phyloP scores from a whole-genome alignment of 2,888 invertebrate genomes.

The Cheilosia urbana region DNA sequence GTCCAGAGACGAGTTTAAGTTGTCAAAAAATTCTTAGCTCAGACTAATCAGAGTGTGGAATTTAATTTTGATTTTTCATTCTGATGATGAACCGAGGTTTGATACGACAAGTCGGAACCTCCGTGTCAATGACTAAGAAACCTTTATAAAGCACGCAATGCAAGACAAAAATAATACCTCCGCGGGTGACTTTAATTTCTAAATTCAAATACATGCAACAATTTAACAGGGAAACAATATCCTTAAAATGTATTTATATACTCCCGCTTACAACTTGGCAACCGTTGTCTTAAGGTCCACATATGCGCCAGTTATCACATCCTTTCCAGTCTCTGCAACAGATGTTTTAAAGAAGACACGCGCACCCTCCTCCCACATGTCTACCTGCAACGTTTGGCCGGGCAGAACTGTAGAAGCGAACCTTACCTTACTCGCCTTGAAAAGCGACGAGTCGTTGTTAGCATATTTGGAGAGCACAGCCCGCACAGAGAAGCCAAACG shows the following conservation, averaged over 20 bases:
- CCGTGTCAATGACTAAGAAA: too few species aligned
- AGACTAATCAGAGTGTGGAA: too few species aligned
- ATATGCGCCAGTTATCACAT: slow-evolving; percentile 94
- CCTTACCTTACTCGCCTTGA: slow-evolving; percentile 96
- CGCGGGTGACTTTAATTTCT: slow-evolving; percentile 15
- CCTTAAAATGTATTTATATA: neutral
- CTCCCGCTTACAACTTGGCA: slow-evolving; percentile 80
- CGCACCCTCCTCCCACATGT: slow-evolving; percentile 95
- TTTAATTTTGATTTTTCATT: too few species aligned
- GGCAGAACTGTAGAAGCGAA: slow-evolving; percentile 97
- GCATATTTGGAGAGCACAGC: slow-evolving; percentile 90
- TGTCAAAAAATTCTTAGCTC: too few species aligned
- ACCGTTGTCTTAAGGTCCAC: slow-evolving; percentile 90
- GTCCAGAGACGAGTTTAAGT: too few species aligned
- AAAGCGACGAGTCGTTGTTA: slow-evolving; percentile 89
- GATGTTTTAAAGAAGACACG: slow-evolving; percentile 94
- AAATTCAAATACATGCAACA: neutral
- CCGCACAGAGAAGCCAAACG: slow-evolving; percentile 90
- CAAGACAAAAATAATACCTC: too few species aligned
- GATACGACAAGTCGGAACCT: too few species aligned
- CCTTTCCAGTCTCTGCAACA: slow-evolving; percentile 91
- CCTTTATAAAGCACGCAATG: too few species aligned
- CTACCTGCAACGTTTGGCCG: slow-evolving; percentile 95
- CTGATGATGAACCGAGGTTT: too few species aligned
- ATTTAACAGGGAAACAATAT: neutral